Conservation (phyloP, 2,797 vertebrate genomes). For the Lateolabrax maculatus region DNA sequence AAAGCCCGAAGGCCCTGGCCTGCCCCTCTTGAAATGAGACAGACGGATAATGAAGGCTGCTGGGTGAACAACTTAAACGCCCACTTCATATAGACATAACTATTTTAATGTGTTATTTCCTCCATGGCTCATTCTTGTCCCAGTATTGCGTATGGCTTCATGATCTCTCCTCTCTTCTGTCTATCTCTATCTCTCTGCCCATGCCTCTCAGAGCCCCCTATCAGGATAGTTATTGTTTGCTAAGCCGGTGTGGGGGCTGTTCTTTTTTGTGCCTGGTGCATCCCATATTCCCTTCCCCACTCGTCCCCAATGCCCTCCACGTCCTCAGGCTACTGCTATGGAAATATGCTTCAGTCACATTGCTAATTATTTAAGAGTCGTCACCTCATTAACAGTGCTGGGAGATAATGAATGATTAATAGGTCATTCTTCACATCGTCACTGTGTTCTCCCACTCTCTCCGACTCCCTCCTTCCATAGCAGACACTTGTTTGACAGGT, state of each 20-base stretch:
- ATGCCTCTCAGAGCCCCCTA: slow-evolving; percentile 60
- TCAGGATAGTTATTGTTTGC: slow-evolving; percentile 78
- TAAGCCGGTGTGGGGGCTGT: slow-evolving; percentile 72
- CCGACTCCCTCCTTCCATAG: slow-evolving; percentile 50
- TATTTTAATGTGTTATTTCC: slow-evolving; percentile 68
- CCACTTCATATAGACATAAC: slow-evolving; percentile 70
- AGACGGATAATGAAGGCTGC: slow-evolving; percentile 71
- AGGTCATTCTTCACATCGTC: slow-evolving; percentile 77
- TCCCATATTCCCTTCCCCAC: slow-evolving; percentile 72
- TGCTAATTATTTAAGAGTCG: slow-evolving; percentile 88
- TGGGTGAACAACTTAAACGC: slow-evolving; percentile 75
- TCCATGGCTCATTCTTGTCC: slow-evolving; percentile 62
- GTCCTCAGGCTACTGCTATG: slow-evolving; percentile 81
- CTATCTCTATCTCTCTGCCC: slow-evolving; percentile 51
- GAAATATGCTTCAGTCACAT: slow-evolving; percentile 85
- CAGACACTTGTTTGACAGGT: slow-evolving; percentile 72
- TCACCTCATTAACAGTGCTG: slow-evolving; percentile 86
- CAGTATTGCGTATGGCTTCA: slow-evolving; percentile 41
- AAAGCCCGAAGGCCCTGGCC: slow-evolving; percentile 73
- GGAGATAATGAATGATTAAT: slow-evolving; percentile 89
- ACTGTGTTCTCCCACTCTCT: slow-evolving; percentile 65
- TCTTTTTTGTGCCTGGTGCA: slow-evolving; percentile 61
- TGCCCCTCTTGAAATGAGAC: slow-evolving; percentile 73
- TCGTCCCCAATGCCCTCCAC: slow-evolving; percentile 75
- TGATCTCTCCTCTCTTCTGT: slow-evolving; percentile 50